Conservation (phyloP, 2,797 vertebrate genomes). For the Sebastes nivosus region DNA sequence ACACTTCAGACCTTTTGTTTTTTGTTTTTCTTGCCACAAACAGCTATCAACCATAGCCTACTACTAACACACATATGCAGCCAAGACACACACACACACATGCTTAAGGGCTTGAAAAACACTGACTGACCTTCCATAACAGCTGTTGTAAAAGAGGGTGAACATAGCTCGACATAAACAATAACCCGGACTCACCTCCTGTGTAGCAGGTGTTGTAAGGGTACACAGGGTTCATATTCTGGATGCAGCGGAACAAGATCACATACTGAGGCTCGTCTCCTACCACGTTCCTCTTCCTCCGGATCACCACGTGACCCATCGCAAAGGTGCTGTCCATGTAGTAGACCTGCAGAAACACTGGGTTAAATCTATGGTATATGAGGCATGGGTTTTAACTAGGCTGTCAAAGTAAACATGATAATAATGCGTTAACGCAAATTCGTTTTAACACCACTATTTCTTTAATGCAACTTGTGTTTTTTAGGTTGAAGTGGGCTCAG, state of each 20-base stretch:
- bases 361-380: not conserved
- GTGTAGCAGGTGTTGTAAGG: constrained; percentile 97
- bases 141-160: constrained; percentile 14
- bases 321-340: constrained; percentile 90
- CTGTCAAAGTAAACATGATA: no score
- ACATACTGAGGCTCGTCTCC: constrained; percentile 91
- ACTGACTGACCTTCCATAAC: constrained; percentile 2
- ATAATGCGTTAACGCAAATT: no score
- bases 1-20: not conserved
- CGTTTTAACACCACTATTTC: no score
- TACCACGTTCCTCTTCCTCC: constrained; percentile 90
- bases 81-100: not conserved
- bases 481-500: no score
- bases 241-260: constrained; percentile 93
- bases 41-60: not conserved
- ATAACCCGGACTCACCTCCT: constrained; percentile 83
- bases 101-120: not conserved
- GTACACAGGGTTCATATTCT: constrained; percentile 88
- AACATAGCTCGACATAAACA: not conserved
- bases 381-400: not conserved
- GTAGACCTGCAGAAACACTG: constrained; percentile 84
- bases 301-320: constrained; percentile 94
- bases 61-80: not conserved
- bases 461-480: no score
- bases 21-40: not conserved